Conservation (phyloP, 2,888 invertebrate genomes). For the Lamellibrachia satsuma region DNA sequence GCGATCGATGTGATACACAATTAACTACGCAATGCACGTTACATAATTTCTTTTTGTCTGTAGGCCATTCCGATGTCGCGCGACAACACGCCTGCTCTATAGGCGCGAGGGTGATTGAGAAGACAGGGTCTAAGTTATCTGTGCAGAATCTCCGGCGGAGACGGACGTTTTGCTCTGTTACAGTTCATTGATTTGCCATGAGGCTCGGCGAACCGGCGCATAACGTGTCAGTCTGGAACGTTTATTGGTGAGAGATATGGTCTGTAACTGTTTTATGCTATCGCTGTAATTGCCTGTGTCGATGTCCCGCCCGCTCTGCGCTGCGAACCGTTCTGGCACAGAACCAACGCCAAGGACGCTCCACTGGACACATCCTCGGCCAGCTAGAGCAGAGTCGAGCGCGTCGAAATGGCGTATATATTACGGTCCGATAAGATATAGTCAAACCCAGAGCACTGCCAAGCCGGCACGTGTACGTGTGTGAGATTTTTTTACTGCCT, state of each 20-base stretch:
- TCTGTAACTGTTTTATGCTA: neutral
- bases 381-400: no score
- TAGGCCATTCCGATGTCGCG: no score
- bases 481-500: neutral
- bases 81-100: no score
- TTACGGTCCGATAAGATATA: neutral
- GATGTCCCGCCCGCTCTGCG: neutral
- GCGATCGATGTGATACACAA: no score
- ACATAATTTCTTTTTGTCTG: no score
- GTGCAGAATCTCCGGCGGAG: neutral
- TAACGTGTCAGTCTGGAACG: neutral
- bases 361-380: neutral
- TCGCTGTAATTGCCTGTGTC: neutral
- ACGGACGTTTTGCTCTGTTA: neutral
- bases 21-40: no score
- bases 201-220: neutral
- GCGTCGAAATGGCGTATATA: neutral
- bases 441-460: neutral
- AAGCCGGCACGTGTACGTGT: neutral
- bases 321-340: neutral
- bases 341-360: neutral
- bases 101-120: neutral
- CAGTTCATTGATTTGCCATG: neutral
- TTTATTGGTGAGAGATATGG: slow-evolving; percentile 9
- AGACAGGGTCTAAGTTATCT: neutral